These are phyloP conservation scores for Diplazon laetatorius DNA, from an alignment of 2,888 invertebrate genomes.

Conservation along the genomic window DNA sequence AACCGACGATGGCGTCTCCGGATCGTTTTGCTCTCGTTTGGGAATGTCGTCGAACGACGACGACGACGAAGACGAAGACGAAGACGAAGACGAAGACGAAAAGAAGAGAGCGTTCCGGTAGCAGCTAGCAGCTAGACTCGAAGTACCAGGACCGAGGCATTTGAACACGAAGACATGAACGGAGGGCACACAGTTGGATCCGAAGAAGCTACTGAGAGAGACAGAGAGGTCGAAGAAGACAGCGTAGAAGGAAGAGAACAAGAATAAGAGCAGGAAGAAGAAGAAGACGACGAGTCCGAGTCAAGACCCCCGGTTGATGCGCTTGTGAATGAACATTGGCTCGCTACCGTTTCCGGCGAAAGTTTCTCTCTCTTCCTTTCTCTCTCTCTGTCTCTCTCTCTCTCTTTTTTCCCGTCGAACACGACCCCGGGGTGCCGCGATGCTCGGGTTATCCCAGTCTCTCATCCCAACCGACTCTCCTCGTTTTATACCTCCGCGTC, in stretches of 20 bases:
- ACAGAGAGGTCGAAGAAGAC: constrained; percentile 45
- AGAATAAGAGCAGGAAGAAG: constrained; percentile 67
- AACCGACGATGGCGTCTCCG: constrained; percentile 71
- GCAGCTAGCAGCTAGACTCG: constrained; percentile 14
- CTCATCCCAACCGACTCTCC: constrained; percentile 54
- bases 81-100: constrained; percentile 56
- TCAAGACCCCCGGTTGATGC: constrained; percentile 61
- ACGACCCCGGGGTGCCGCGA: not conserved
- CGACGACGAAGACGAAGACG: constrained; percentile 56
- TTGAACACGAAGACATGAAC: constrained; percentile 51
- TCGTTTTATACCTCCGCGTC: constrained; percentile 9
- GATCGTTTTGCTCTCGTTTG: constrained; percentile 77
- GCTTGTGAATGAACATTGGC: constrained; percentile 82
- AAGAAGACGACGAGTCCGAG: constrained; percentile 67
- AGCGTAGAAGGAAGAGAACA: constrained; percentile 58
- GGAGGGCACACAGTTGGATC: not conserved
- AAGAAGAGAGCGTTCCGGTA: too few species aligned
- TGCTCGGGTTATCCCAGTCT: constrained; percentile 62
- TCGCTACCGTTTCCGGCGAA: constrained; percentile 81
- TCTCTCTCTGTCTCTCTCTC: constrained; percentile 28
- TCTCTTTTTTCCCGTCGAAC: constrained; percentile 14
- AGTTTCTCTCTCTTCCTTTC: too few species aligned
- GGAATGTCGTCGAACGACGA: constrained; percentile 63
- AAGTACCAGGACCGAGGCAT: constrained; percentile 27
- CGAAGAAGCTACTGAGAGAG: constrained; percentile 1